These are phyloP conservation scores for Zosterops lateralis DNA, from an alignment of 2,113 vertebrate species.

Conservation along the genomic window DNA sequence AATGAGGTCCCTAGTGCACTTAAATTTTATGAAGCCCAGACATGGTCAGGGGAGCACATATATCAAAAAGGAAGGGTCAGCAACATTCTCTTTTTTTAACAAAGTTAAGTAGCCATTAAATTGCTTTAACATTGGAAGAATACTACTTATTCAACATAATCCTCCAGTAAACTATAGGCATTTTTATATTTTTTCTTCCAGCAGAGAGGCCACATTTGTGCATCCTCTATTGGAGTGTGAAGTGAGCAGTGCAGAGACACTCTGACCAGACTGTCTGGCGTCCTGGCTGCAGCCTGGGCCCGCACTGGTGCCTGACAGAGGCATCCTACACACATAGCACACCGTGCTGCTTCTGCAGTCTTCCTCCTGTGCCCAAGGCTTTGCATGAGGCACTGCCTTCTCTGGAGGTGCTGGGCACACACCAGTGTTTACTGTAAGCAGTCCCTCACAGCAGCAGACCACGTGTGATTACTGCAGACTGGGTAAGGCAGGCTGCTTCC, in stretches of 20 bases:
- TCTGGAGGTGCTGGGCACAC: background rate
- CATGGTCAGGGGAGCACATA: background rate
- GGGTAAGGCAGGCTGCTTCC: background rate
- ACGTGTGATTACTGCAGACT: rapidly evolving
- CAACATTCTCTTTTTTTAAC: background rate
- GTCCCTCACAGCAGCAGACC: background rate
- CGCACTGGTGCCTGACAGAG: rapidly evolving
- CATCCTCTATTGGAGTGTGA: background rate
- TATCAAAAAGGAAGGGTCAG: conserved; percentile 22
- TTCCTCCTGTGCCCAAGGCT: rapidly evolving
- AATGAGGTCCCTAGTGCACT: conserved; percentile 1
- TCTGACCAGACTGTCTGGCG: rapidly evolving
- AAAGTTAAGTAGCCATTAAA: background rate
- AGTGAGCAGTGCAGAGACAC: background rate
- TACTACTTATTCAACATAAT: background rate
- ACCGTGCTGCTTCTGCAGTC: rapidly evolving
- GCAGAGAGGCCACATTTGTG: background rate
- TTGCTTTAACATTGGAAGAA: background rate
- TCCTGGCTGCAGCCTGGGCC: background rate
- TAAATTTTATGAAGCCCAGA: background rate
- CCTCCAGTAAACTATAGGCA: background rate
- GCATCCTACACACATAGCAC: rapidly evolving
- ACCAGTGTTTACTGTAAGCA: background rate
- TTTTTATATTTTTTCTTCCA: background rate
- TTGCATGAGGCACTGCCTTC: background rate